Evolutionary conservation across 2,888 invertebrate species (phyloP).

Genomic region (Eupithecia centaureata): DNA sequence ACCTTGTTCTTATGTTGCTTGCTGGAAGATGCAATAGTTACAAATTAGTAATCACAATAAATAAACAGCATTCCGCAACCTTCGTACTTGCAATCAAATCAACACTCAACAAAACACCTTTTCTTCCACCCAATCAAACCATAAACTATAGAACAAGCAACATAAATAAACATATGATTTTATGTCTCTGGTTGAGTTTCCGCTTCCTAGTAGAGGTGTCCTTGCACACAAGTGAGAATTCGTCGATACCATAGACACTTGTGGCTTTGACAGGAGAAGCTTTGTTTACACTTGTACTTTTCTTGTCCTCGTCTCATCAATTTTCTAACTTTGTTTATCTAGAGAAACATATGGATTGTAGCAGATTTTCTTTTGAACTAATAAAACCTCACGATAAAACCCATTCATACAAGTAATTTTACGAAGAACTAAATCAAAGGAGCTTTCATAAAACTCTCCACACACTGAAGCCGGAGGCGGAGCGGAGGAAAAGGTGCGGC

Average conservation of each 20-base stretch:
- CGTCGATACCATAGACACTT: conserved; percentile 17
- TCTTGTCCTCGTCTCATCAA: neutral
- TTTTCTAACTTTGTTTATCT: neutral
- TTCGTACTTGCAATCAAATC: conserved; percentile 69
- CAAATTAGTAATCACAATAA: conserved; percentile 71
- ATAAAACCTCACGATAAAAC: neutral
- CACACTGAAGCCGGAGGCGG: no score
- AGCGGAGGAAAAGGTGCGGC: no score
- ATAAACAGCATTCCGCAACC: conserved; percentile 81
- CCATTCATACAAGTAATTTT: neutral
- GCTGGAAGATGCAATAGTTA: conserved; percentile 66
- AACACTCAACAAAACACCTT: conserved; percentile 76
- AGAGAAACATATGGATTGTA: neutral
- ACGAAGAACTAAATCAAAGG: no score
- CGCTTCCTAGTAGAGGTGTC: conserved; percentile 49
- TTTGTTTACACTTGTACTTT: neutral
- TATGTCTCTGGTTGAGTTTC: conserved; percentile 53
- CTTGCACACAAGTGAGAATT: neutral
- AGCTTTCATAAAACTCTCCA: no score
- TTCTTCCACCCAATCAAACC: conserved; percentile 72
- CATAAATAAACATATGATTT: conserved; percentile 82
- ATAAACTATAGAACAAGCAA: conserved; percentile 77
- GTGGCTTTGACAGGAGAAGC: neutral
- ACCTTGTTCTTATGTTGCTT: conserved; percentile 65
- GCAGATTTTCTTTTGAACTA: neutral